A percentile compares a stretch with the other conserved stretches of the same genome.
These are phyloP conservation scores for Cryptotermes secundus DNA, from an alignment of 1,140 invertebrate genomes.

Conservation along the genomic window DNA sequence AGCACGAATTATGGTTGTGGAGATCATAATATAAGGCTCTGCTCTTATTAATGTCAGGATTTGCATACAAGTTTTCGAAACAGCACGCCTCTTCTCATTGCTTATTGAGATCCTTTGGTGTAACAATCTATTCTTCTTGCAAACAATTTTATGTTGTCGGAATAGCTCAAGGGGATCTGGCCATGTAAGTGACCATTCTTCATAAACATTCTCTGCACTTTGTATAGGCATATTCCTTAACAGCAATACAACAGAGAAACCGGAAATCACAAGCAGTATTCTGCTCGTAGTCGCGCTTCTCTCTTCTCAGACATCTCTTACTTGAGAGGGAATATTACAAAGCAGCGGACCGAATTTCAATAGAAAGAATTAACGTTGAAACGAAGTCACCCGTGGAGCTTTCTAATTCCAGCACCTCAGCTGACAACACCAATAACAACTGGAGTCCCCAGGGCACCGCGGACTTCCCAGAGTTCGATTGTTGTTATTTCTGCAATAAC, in stretches of 20 bases:
- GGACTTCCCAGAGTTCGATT: constrained; percentile 3
- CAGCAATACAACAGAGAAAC: background rate
- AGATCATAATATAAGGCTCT: too few species aligned
- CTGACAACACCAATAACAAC: background rate
- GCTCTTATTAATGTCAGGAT: too few species aligned
- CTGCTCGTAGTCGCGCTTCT: background rate
- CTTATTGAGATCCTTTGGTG: background rate
- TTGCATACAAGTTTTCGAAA: too few species aligned
- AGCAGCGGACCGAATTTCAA: background rate
- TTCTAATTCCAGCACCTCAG: background rate
- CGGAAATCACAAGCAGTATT: constrained; percentile 1
- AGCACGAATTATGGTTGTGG: too few species aligned
- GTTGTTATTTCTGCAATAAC: background rate
- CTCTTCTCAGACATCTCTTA: background rate
- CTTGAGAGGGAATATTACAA: background rate
- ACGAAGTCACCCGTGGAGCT: background rate
- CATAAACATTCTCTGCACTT: background rate
- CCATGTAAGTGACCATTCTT: constrained; percentile 16
- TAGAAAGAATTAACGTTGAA: background rate
- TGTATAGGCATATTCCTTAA: too few species aligned
- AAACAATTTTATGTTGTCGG: constrained; percentile 7
- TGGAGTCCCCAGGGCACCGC: background rate
- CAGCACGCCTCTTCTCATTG: too few species aligned
- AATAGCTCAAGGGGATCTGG: background rate
- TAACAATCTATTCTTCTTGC: background rate